A percentile compares a stretch with the other conserved stretches of the same genome.
Evolutionary conservation across 2,113 vertebrate genomes (phyloP).

Genomic region (Cinclus cinclus): DNA sequence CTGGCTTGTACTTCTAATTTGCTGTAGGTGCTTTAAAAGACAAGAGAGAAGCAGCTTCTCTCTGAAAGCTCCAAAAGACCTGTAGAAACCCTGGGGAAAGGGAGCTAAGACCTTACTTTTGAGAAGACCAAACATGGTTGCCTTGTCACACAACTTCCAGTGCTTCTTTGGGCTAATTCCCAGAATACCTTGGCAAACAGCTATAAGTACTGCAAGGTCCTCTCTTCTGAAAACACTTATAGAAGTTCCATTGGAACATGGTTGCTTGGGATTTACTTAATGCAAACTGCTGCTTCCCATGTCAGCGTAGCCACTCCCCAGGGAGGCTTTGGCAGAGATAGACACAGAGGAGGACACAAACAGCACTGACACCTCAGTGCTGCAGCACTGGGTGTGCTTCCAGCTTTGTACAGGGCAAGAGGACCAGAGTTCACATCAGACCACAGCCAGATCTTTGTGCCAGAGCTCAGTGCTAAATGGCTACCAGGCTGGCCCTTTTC

Average conservation of each 20-base stretch:
- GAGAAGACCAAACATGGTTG: background rate
- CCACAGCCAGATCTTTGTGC: background rate
- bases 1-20: background rate
- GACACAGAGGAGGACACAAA: background rate
- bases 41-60: background rate
- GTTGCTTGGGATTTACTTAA: background rate
- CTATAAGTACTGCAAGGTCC: background rate
- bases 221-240: background rate
- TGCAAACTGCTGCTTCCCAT: background rate
- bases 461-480: background rate
- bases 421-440: background rate
- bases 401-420: background rate
- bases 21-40: background rate
- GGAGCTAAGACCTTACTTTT: background rate
- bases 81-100: background rate
- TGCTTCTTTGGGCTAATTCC: background rate
- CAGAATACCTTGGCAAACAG: background rate
- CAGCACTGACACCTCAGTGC: fast-evolving
- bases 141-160: background rate
- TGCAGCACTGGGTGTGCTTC: background rate
- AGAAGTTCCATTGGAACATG: background rate
- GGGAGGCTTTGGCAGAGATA: background rate
- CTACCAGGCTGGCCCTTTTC: background rate
- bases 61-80: background rate
- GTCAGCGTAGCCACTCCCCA: fast-evolving